Evolutionary conservation across 2,797 vertebrate genomes (phyloP).

Genomic region (Helarctos malayanus): DNA sequence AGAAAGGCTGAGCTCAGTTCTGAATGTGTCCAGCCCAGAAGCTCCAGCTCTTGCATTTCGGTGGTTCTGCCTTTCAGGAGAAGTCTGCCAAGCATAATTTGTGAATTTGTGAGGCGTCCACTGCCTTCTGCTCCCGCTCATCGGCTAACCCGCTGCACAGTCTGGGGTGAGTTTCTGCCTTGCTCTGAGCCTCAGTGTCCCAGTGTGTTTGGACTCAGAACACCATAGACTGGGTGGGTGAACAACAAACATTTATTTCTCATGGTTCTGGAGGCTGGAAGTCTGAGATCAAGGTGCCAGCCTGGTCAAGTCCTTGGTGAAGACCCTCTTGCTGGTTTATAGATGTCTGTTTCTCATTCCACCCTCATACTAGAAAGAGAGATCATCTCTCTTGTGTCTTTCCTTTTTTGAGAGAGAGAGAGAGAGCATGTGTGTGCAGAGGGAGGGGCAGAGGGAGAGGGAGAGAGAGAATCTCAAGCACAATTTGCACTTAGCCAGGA

Average conservation of each 20-base stretch:
- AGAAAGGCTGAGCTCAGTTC: neutral
- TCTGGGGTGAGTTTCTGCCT: neutral
- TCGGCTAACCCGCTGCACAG: rapidly evolving
- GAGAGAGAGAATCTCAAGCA: neutral
- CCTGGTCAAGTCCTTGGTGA: neutral
- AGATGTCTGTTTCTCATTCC: neutral
- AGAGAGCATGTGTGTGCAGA: too few relatives aligned
- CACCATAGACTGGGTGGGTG: neutral
- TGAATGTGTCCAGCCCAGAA: neutral
- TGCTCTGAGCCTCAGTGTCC: neutral
- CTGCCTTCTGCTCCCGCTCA: neutral
- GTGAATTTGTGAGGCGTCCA: neutral
- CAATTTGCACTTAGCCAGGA: neutral
- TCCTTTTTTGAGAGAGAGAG: too few relatives aligned
- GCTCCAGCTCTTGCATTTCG: neutral
- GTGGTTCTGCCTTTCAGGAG: neutral
- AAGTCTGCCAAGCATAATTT: neutral
- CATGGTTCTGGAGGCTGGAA: neutral
- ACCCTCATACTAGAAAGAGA: neutral
- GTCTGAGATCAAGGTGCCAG: neutral
- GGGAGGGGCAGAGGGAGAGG: neutral
- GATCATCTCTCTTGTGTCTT: neutral
- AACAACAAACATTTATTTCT: neutral
- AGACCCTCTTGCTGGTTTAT: neutral
- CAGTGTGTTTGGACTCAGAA: neutral